Evolutionary conservation across 2,888 invertebrate genomes (phyloP), one percentile per base, ranked within the genome.

Genomic region (Furcula furcula): DNA sequence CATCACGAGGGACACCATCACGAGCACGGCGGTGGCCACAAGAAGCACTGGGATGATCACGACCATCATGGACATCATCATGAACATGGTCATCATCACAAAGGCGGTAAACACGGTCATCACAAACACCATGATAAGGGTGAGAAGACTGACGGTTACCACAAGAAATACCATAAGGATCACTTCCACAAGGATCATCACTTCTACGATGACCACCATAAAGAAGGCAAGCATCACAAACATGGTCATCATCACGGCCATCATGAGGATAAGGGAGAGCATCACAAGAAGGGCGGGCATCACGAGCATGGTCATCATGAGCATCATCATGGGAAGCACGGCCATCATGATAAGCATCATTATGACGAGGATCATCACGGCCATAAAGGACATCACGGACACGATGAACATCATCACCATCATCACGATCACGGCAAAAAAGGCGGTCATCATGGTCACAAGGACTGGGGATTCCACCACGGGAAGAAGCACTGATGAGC

Each of bases 371-470:
- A 84, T 36, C 86, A 87, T 40, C 68, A 87, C 10, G 87, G 86
- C n/a, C 87, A 87, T 57, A 86, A 87, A 55, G 87, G 87, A 21
- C 87, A 87, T 43, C 86, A 87, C 39, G 87, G 87, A 11, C 87
- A 87, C 52, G 86, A 87, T 34, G 85, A 85, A 34, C 87, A 87
- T 49, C 87, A 87, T 56, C 86, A 86, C 40, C 74, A 75, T 49
- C 87, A 87, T 51, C 81, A 87, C 40, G 86, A 83, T 42, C 87
- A 87, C 68, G 87, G 87, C 65, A 87, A 87, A 68, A 87, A 87
- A 66, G 87, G 86, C 19, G 86, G 82, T 37, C 86, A 87, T 40
- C 46, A 84, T 6, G 83, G 76, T 56, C 85, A 85, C 40, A 87
- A 87, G 39, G 79, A 81, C 7, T 85, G 83, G 83, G 87, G 87